Base-by-base conservation (phyloP, 2,113 vertebrate genomes). In the Apus apus region DNA sequence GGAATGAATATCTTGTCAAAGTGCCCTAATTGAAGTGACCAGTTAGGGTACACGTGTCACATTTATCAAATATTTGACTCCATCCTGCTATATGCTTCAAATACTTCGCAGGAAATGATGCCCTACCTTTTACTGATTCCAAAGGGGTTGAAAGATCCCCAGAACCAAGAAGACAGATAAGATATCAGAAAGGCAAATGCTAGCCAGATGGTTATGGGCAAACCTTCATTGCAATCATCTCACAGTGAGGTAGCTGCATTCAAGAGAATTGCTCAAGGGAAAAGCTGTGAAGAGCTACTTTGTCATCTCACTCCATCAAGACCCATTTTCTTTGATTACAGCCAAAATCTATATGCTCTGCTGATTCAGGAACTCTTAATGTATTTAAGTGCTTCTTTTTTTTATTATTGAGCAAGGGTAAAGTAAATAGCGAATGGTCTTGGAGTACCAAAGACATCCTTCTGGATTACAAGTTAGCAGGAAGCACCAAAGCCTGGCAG, bases 281-380 rank as follows among this genome's bases (percentile, higher is more conserved):
- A 89, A 68, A 93, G 72, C 18, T 73, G 62, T 78, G 85, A 93
- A 91, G 67, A 80, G 46, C 64, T 71, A 45, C 78, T 90, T 83
- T 77, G 64, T 73, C 72, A 64, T 83, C 60, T 94, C 30, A n/a
- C 5, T 90, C 26, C 71, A 83, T 45, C 21, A 45, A 79, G 64
- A 66, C 5, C 26, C 14, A 38, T 64, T 93, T 94, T 73, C 78
- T 87, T 87, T 91, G 67, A 91, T 78, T 94, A 70, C 10, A 8
- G 21, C 21, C 16, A 32, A 78, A 90, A 62, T 78, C 61, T 64
- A 32, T 84, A 34, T 15, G 8, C 26, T 87, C 18, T 61, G 30
- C 14, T 89, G 86, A 91, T 77, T 90, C 74, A 72, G 53, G 53
- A 71, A 27, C 50, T 64, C 77, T 81, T 13, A n/a, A 6, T 23